These are phyloP conservation scores for Manis javanica DNA, from an alignment of 2,797 vertebrate species.

Conservation along the genomic window DNA sequence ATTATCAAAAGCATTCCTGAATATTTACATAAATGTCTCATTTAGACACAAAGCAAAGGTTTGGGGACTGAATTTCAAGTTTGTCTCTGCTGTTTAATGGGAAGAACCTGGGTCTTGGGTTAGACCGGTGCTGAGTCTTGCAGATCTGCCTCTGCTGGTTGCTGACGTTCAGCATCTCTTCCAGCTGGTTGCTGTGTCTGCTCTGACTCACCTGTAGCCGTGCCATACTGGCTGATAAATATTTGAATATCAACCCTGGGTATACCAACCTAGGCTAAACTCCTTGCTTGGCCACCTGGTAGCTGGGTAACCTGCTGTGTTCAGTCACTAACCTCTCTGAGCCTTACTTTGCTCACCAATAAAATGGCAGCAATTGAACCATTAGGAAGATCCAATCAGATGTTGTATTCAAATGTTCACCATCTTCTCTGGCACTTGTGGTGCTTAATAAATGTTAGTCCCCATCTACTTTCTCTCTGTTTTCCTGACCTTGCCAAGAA, in stretches of 20 bases:
- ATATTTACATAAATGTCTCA: background rate
- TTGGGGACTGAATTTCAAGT: background rate
- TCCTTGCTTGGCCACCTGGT: background rate
- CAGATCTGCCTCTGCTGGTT: background rate
- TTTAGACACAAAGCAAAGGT: background rate
- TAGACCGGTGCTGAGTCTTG: background rate
- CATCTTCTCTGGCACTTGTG: background rate
- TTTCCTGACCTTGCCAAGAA: background rate
- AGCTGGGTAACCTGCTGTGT: background rate
- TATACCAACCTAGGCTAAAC: background rate
- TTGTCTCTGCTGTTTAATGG: background rate
- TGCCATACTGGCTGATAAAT: background rate
- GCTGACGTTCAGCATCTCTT: background rate
- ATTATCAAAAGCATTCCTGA: conserved; percentile 7
- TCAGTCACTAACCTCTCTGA: background rate
- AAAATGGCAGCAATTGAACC: background rate
- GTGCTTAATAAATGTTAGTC: background rate
- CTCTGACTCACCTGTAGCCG: background rate
- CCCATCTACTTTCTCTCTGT: background rate
- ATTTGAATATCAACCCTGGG: background rate
- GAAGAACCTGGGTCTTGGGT: background rate
- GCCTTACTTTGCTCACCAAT: background rate
- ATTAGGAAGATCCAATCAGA: background rate
- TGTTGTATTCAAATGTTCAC: background rate
- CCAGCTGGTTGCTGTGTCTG: background rate